Base-by-base conservation (phyloP, 1,140 invertebrate genomes). In the Lucilia cuprina region DNA sequence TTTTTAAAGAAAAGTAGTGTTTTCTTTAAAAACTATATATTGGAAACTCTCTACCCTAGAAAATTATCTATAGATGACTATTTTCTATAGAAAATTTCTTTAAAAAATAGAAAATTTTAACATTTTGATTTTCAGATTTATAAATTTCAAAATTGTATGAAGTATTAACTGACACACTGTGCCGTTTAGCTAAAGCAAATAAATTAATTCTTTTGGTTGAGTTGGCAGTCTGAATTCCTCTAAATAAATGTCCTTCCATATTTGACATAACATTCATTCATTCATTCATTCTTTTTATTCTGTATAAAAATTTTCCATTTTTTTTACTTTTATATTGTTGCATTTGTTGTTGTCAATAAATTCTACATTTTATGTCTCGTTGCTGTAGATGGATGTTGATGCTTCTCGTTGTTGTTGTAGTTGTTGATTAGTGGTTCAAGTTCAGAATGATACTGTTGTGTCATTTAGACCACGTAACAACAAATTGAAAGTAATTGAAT, bases 401-500 rank as follows among this genome's bases (percentile, higher is more conserved):
- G 65, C 25, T 9, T 70, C 0, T n/a, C 3, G 55, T 60, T 60
- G 50, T 2, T n/a, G 50, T 14, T 60, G 50, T n/a, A 14, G 50
- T 60, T 70, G 65, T 70, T 70, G 65, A 70, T 70, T 70, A 70
- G 65, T 70, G 65, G 65, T 25, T 70, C 65, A 70, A 70, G 65
- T 70, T 70, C 65, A 70, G n/a, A 21, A 25, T 70, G 65, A 70
- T 70, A 70, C 65, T 70, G 65, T 70, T 70, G 65, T 70, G 65
- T 70, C 65, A 70, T 70, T 70, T 70, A 70, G 65, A 70, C 65
- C 65, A 70, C 65, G 65, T 70, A 70, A 70, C 65, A 70, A 70
- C 65, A 70, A 70, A 70, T 70, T 70, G 65, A 70, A 70, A 70
- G 65, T 70, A 70, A 70, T 70, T 70, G 65, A 70, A 70, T 70